Evolutionary conservation across 1,140 invertebrate genomes (phyloP), one percentile per base, ranked within the genome.

Genomic region (Ceratitis capitata): DNA sequence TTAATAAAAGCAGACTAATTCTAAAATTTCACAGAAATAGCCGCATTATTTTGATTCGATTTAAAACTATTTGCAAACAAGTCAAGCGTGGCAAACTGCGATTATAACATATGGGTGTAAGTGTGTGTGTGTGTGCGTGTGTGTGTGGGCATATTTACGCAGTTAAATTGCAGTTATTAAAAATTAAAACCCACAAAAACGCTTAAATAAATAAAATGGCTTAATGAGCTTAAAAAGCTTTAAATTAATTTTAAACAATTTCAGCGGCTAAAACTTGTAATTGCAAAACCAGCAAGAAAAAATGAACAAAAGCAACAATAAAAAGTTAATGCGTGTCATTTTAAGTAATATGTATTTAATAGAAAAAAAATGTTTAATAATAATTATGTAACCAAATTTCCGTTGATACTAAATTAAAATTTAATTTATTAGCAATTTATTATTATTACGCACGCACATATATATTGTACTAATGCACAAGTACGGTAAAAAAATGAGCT

Each of bases 141-240:
- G n/a, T n/a, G n/a, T n/a, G n/a, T n/a, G n/a, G n/a, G n/a, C n/a
- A n/a, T n/a, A n/a, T n/a, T n/a, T n/a, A n/a, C 26, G 69, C 39
- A 39, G 35, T 78, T 23, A 23, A 78, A 78, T 78, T 42, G 7
- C 23, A 78, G 32, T 42, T 78, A 45, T 78, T 78, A 39, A 78
- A 39, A 69, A 39, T 69, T 69, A 69, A 3, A 26, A 69, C 14
- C 64, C 64, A 9, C 64, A 69, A 35, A 69, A 69, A 69, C n/a
- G 3, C 35, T 9, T 78, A 26, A 78, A 26, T 78, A 78, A 78
- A 78, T 78, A 45, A 78, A 45, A 45, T 78, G 39, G 35, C 16
- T 45, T 78, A 78, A 78, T 78, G 39, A 42, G 69, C 69, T 78
- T 78, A 47, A 78, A 78, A 78, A 42, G 39, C 7, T n/a, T 78